phyloP scores from a whole-genome alignment of 2,888 invertebrate species.

The Heteropelma amictum region DNA sequence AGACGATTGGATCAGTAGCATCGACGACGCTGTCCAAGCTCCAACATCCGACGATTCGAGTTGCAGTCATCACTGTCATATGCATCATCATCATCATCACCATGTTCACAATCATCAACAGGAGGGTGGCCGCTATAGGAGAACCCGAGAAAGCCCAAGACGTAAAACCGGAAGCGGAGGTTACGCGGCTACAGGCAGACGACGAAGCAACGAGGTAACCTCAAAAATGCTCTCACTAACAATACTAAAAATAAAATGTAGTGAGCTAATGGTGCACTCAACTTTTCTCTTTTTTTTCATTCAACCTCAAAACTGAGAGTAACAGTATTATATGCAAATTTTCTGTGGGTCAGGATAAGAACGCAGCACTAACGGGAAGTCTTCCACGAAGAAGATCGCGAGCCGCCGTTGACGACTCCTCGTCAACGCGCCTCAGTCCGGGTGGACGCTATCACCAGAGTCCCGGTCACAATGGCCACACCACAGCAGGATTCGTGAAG shows the following conservation, averaged over 20 bases:
- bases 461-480: slow-evolving; percentile 76
- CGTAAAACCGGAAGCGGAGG: slow-evolving; percentile 81
- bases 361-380: slow-evolving; percentile 83
- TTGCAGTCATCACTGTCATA: slow-evolving; percentile 74
- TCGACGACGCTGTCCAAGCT: slow-evolving; percentile 80
- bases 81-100: slow-evolving; percentile 73
- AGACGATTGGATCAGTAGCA: slow-evolving; percentile 79
- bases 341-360: slow-evolving; percentile 79
- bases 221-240: neutral
- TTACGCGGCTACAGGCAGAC: slow-evolving; percentile 78
- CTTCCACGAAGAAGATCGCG: slow-evolving; percentile 82
- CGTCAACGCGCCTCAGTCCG: slow-evolving; percentile 74
- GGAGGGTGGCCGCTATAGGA: slow-evolving; percentile 75
- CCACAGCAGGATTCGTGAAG: slow-evolving; percentile 68
- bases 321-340: neutral
- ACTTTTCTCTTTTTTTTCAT: neutral
- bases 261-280: too few species aligned
- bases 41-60: slow-evolving; percentile 83
- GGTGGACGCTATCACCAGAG: slow-evolving; percentile 75
- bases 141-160: slow-evolving; percentile 83
- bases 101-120: slow-evolving; percentile 68
- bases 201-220: slow-evolving; percentile 74
- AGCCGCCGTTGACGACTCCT: slow-evolving; percentile 78
- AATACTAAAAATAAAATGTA: neutral
- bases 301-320: too few species aligned